Base-by-base conservation (phyloP, 2,113 vertebrate genomes). In the Nothoprocta perdicaria region DNA sequence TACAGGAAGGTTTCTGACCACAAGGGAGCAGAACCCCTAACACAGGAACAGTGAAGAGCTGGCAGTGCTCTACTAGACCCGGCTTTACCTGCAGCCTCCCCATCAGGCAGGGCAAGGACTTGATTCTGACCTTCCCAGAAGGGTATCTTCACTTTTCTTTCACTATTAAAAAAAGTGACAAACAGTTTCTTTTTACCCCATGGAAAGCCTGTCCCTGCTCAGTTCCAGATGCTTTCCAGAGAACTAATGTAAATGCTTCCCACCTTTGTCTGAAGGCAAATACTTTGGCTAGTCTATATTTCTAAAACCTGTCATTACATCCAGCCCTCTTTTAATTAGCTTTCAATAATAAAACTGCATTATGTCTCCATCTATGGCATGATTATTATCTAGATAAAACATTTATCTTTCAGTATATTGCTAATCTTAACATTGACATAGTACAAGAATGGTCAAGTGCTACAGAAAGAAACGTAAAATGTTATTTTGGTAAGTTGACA, bases 41-140 rank as follows among this genome's bases (percentile, higher is more conserved):
- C 1, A 7, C 19, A 33, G 33, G 66, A 33, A 3, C 10, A 63
- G 58, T 2, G 18, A 11, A 9, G 43, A 65, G 24, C 29, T 45
- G 10, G 24, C 80, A 86, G 11, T 22, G 55, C 66, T 10, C 23
- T 0, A 2, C 14, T 24, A 53, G 60, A 16, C n/a, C 65, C 17
- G 31, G 53, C n/a, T 38, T 40, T 33, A 60, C n/a, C 61, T 68
- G 50, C 86, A 55, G 31, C 27, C 45, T 33, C 45, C 74, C 21
- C 17, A 48, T 53, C 61, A 94, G 38, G 15, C 38, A 46, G 1
- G 45, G 27, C 67, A 52, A 26, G 23, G 80, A 12, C 31, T 33
- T 7, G 60, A 48, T 48, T 16, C 48, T 0, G 0, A 22, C 26
- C 18, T 63, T 11, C 50, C 33, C 35, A 22, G 41, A 38, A 14